Percentiles rank a stretch among this genome's conserved stretches.
Evolutionary conservation across 1,140 invertebrate genomes (phyloP).

Genomic region (Marisa cornuarietis): DNA sequence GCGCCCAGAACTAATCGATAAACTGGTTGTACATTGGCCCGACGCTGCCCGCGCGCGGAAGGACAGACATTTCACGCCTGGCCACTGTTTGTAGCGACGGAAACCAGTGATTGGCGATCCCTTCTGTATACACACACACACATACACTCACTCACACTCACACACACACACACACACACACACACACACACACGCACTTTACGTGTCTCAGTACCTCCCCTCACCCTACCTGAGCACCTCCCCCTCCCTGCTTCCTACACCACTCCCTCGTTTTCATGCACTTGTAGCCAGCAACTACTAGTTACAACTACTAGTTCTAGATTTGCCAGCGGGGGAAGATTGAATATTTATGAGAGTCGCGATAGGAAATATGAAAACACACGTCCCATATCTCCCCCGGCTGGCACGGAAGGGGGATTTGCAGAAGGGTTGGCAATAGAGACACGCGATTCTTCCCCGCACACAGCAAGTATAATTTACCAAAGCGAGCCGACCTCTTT

Average conservation of each 20-base stretch:
- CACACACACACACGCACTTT: not conserved
- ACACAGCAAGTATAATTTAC: too few species aligned
- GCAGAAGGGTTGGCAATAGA: too few species aligned
- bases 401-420: slow-evolving; percentile 1
- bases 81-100: slow-evolving; percentile 23
- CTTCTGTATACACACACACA: slow-evolving; percentile 23
- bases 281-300: too few species aligned
- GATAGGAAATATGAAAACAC: slow-evolving; percentile 28
- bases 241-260: not conserved
- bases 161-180: slow-evolving; percentile 1
- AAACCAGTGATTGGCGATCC: slow-evolving; percentile 26
- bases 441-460: too few species aligned
- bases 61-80: slow-evolving; percentile 28
- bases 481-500: too few species aligned
- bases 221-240: not conserved
- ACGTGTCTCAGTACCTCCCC: not conserved
- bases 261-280: too few species aligned
- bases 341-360: slow-evolving; percentile 25
- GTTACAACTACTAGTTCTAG: too few species aligned
- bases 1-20: slow-evolving; percentile 27
- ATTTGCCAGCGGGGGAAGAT: slow-evolving; percentile 1
- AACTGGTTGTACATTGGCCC: slow-evolving; percentile 27
- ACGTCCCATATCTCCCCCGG: slow-evolving; percentile 13
- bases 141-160: not conserved
- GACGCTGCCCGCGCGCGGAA: slow-evolving; percentile 23